Evolutionary conservation across 2,797 vertebrate genomes (phyloP), one percentile per base, ranked within the genome.

Genomic region (Catharus ustulatus): DNA sequence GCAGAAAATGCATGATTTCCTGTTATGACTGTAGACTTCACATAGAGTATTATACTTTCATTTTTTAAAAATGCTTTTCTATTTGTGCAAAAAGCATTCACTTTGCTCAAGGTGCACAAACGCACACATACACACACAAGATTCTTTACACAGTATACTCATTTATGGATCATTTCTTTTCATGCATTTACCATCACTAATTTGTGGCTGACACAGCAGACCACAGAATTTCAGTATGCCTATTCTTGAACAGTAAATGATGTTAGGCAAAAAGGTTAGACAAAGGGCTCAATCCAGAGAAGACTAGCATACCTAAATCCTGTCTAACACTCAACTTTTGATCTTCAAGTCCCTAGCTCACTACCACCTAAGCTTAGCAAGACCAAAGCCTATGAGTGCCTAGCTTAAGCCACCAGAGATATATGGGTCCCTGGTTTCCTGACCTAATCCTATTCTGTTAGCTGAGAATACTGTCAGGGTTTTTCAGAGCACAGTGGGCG

Each of bases 1-100:
- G 92, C 89, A 93, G 97, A 97, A 94, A 97, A 95, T 84, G 95
- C 97, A 95, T 78, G 84, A 84, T 96, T 98, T 98, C 97, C 97
- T 97, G 96, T 97, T 97, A 97, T 91, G 96, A 96, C 96, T 95
- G 85, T 66, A 91, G 91, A 89, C 95, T 94, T 94, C 71, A 79
- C 72, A 89, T 71, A 79, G 30, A 89, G 74, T 79, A 92, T 82
- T 84, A 91, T 66, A 93, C 27, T 68, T 78, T 80, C 17, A 5
- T 84, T 94, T 95, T n/a, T 24, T 1, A 54, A 90, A 96, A 91
- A 54, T 3, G 3, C 3, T 71, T 79, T 94, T 84, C 13, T 54
- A 52, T 16, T 73, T 82, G 73, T 82, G 71, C 68, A 94, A 84
- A 85, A 84, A 77, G 26, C 7, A 32, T 49, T 83, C 22, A 22